phyloP scores from a whole-genome alignment of 2,888 invertebrate genomes.

The Cotesia congregata region DNA sequence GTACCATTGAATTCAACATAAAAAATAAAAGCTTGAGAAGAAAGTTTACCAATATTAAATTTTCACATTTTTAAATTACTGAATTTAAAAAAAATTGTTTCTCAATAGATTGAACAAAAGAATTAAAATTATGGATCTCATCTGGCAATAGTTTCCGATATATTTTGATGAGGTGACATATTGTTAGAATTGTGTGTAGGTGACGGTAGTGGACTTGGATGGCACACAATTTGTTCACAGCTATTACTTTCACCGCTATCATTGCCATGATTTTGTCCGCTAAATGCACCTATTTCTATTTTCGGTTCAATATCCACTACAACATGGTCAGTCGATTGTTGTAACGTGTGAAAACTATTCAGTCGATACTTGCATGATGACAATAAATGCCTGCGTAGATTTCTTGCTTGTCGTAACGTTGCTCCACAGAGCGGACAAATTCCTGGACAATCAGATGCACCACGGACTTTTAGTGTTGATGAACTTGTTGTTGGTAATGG shows the following conservation, averaged over 20 bases:
- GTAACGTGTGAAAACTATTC: slow-evolving; percentile 58
- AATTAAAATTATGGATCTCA: slow-evolving; percentile 51
- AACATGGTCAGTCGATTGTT: slow-evolving; percentile 55
- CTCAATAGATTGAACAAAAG: too few species aligned
- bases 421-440: slow-evolving; percentile 76
- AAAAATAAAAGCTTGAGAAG: background rate
- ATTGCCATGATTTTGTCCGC: slow-evolving; percentile 53
- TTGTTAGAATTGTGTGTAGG: slow-evolving; percentile 58
- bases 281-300: slow-evolving; percentile 57
- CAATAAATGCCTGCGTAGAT: slow-evolving; percentile 73
- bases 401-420: slow-evolving; percentile 75
- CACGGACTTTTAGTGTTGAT: slow-evolving; percentile 69
- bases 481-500: slow-evolving; percentile 21
- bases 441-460: slow-evolving; percentile 76
- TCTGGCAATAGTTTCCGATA: slow-evolving; percentile 66
- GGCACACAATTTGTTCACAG: slow-evolving; percentile 66
- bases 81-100: too few species aligned
- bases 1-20: too few species aligned
- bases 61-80: background rate
- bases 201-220: slow-evolving; percentile 64
- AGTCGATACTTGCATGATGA: slow-evolving; percentile 69
- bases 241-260: slow-evolving; percentile 59
- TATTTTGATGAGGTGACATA: slow-evolving; percentile 61
- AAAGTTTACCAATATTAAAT: background rate
- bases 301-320: slow-evolving; percentile 66